Evolutionary conservation across 2,888 invertebrate genomes (phyloP).

Genomic region (Frankliniella intonsa): DNA sequence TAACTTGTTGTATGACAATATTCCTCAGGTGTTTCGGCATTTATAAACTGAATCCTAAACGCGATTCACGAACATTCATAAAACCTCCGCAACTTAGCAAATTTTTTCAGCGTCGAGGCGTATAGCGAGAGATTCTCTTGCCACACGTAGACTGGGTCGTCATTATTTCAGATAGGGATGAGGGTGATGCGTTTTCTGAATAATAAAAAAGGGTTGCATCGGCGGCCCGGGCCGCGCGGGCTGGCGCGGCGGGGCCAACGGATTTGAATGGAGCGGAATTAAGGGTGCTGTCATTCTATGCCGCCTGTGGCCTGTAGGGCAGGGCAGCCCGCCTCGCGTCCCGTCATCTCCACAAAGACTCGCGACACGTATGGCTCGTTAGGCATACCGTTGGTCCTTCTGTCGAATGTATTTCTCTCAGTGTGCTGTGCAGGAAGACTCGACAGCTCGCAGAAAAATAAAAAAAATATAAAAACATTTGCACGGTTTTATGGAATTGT

Average conservation of each 20-base stretch:
- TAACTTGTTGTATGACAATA: too few relatives aligned
- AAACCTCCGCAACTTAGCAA: too few relatives aligned
- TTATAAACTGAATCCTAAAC: too few relatives aligned
- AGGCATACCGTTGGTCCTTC: background rate
- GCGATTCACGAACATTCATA: too few relatives aligned
- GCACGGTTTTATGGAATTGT: too few relatives aligned
- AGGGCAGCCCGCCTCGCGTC: background rate
- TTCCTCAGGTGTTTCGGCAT: too few relatives aligned
- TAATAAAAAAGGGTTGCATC: slow-evolving; percentile 15
- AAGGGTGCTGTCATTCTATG: slow-evolving; percentile 16
- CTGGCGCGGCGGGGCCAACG: background rate
- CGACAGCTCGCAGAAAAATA: too few relatives aligned
- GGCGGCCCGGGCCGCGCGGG: background rate
- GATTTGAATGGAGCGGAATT: slow-evolving; percentile 25
- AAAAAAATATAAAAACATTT: too few relatives aligned
- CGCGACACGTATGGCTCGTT: background rate
- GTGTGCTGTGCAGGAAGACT: too few relatives aligned
- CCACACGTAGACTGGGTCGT: background rate
- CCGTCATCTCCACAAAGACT: background rate
- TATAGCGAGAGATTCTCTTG: too few relatives aligned
- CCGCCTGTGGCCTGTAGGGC: background rate
- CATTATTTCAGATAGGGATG: slow-evolving; percentile 16
- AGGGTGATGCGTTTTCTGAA: slow-evolving; percentile 19
- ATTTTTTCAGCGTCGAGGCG: too few relatives aligned
- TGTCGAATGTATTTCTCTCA: too few relatives aligned